Evolutionary conservation across 2,797 vertebrate genomes (phyloP), one percentile per base, ranked within the genome.

Genomic region (Thaleichthys pacificus): DNA sequence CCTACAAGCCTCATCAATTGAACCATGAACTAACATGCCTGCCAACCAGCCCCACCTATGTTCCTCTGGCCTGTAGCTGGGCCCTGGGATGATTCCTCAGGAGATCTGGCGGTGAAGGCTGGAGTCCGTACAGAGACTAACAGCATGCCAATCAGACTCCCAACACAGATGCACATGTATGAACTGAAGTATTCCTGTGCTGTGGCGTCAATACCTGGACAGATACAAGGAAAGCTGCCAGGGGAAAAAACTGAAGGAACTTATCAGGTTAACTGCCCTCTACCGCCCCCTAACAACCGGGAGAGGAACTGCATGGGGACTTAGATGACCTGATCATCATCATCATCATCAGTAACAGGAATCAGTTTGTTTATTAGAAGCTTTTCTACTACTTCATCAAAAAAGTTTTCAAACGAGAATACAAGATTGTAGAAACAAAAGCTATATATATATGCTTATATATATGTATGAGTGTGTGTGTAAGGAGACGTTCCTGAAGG

Each of bases 361-460:
- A 32, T n/a, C 51, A 56, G 51, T 19, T 7, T 56, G 5, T 63
- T 47, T 67, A 73, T 65, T 77, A 67, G 65, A 83, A 71, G 78
- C 30, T 75, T 63, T 83, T 70, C 75, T 71, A 80, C 79, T 85
- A 88, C 68, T 81, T 76, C 77, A 70, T 83, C 56, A 69, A 79
- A 24, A 61, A 30, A 22, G 56, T 81, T 65, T 80, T 80, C 47
- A 78, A 87, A 81, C 65, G 81, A 81, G 81, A 80, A 79, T 85
- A 85, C 83, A 87, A 79, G 80, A 38, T 83, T 72, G 85, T 87
- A 87, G 76, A 86, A 88, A 87, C 80, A 72, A 83, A 83, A 86
- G 82, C 77, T 70, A 71, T 75, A 81, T 68, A 81, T 68, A 75
- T 76, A 84, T 76, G 82, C 77, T 51, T 47, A 17, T 32, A 4